A percentile compares a stretch with the other conserved stretches of the same genome.
Conservation (phyloP, 2,888 invertebrate genomes). For the Anthrax anthrax region DNA sequence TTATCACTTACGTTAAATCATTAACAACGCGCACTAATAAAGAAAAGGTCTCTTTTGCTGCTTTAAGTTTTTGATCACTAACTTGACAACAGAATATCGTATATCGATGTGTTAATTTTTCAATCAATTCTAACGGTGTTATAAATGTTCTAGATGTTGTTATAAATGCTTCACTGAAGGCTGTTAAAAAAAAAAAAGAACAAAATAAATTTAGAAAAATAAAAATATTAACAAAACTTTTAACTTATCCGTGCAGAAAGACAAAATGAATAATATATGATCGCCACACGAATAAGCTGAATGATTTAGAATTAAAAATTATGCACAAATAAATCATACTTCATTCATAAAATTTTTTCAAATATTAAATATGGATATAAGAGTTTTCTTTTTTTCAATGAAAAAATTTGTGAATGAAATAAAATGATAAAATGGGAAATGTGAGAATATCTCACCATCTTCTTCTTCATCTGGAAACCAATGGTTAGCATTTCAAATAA, state of each 20-base stretch:
- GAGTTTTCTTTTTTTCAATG: too few relatives aligned
- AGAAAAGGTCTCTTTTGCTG: constrained; percentile 77
- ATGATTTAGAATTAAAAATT: too few relatives aligned
- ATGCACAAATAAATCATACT: too few relatives aligned
- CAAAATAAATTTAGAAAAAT: too few relatives aligned
- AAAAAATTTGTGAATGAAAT: too few relatives aligned
- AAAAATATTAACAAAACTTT: not conserved
- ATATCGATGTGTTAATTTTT: constrained; percentile 59
- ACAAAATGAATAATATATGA: too few relatives aligned
- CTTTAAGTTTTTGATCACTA: constrained; percentile 54
- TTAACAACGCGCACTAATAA: constrained; percentile 88
- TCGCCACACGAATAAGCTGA: too few relatives aligned
- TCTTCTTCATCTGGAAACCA: constrained; percentile 39
- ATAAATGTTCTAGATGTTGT: constrained; percentile 96
- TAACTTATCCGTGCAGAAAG: not conserved
- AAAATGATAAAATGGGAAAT: too few relatives aligned
- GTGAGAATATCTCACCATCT: constrained; percentile 9
- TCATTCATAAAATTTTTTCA: too few relatives aligned
- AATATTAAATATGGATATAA: too few relatives aligned
- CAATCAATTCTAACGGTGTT: constrained; percentile 69
- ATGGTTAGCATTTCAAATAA: too few relatives aligned
- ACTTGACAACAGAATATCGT: constrained; percentile 53
- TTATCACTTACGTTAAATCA: constrained; percentile 74
- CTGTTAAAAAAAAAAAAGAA: constrained; percentile 14
- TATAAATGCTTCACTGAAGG: constrained; percentile 76